These are phyloP conservation scores for Phoxinus phoxinus DNA, from an alignment of 2,113 vertebrate genomes.

Conservation along the genomic window DNA sequence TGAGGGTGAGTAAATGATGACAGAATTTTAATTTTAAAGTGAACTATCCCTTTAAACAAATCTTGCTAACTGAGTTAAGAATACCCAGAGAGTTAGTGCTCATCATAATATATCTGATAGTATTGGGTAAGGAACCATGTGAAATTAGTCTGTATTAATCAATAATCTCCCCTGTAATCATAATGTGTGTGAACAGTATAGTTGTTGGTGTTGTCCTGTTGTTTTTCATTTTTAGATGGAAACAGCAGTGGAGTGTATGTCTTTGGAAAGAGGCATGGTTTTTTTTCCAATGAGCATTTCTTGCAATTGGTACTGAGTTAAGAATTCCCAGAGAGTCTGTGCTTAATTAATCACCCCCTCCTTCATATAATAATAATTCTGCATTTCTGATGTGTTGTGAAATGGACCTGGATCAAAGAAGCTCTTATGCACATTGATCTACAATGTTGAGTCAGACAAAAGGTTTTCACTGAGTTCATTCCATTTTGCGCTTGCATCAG, in stretches of 20 bases:
- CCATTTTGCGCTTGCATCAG: conserved; percentile 10
- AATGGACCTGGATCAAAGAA: conserved; percentile 4
- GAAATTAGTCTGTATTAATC: background rate
- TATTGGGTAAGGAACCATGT: background rate
- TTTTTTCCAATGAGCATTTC: background rate
- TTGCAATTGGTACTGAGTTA: background rate
- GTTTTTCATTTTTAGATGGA: background rate
- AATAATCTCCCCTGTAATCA: background rate
- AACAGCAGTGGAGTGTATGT: background rate
- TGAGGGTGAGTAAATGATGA: too few species aligned
- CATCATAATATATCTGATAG: background rate
- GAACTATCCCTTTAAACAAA: too few species aligned
- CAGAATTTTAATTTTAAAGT: too few species aligned
- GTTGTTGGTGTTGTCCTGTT: background rate
- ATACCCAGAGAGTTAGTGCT: too few species aligned
- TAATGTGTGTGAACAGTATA: background rate
- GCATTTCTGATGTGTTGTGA: background rate
- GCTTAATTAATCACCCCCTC: background rate
- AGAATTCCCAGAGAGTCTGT: background rate
- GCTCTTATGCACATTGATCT: background rate
- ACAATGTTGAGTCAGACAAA: background rate
- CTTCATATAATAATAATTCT: background rate
- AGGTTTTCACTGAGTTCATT: background rate
- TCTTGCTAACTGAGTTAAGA: too few species aligned
- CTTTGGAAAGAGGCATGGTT: background rate